phyloP scores from a whole-genome alignment of 2,888 invertebrate genomes.

The Campoplex capitator region DNA sequence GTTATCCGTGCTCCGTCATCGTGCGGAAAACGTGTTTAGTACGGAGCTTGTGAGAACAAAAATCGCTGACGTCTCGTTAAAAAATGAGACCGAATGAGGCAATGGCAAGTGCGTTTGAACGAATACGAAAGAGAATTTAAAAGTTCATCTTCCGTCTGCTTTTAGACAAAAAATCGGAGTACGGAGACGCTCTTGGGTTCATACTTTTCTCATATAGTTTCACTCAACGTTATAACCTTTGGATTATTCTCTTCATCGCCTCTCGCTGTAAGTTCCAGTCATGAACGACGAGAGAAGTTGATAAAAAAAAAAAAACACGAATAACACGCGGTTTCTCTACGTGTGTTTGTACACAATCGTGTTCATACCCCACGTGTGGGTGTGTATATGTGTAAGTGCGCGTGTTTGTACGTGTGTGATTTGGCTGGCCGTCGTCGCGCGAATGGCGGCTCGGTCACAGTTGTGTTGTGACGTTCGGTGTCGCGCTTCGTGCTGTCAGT shows the following conservation, averaged over 20 bases:
- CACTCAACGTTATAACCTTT: conserved; percentile 4
- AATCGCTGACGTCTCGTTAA: neutral
- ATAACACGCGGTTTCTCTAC: conserved; percentile 43
- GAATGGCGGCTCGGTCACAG: conserved; percentile 76
- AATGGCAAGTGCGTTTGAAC: conserved; percentile 2
- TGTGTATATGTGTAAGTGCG: conserved; percentile 45
- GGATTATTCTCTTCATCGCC: conserved; percentile 3
- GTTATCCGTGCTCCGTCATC: conserved; percentile 50
- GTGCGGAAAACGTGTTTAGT: conserved; percentile 56
- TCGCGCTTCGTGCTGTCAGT: conserved; percentile 75
- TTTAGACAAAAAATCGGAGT: neutral
- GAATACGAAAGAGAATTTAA: neutral
- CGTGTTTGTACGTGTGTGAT: conserved; percentile 64
- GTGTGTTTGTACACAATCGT: conserved; percentile 8
- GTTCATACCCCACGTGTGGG: conserved; percentile 43
- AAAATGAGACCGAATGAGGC: neutral
- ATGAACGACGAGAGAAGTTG: neutral
- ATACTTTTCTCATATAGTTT: neutral
- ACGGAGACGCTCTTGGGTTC: neutral
- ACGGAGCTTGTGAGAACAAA: neutral
- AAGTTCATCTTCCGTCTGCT: neutral
- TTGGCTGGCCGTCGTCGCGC: conserved; percentile 64
- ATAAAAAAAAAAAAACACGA: conserved; percentile 22
- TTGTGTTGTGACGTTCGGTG: conserved; percentile 78
- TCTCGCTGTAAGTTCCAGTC: neutral